Evolutionary conservation across 2,888 invertebrate species (phyloP).

Genomic region (Drosophila formosana): DNA sequence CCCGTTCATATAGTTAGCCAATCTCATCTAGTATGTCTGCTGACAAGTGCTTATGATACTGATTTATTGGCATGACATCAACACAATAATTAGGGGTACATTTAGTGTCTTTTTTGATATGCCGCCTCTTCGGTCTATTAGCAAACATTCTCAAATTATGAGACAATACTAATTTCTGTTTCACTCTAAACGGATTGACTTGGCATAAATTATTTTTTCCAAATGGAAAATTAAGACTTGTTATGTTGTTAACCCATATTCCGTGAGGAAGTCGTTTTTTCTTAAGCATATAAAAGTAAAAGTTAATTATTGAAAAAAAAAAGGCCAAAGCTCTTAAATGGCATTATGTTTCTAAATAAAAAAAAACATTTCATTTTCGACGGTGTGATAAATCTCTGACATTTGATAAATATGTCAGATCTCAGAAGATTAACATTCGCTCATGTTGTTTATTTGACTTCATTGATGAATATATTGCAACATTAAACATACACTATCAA

Average conservation of each 20-base stretch:
- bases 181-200: neutral
- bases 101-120: slow-evolving; percentile 43
- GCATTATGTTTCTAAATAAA: neutral
- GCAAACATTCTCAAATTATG: slow-evolving; percentile 10
- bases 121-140: slow-evolving; percentile 30
- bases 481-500: slow-evolving; percentile 12
- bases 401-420: slow-evolving; percentile 8
- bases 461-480: slow-evolving; percentile 2
- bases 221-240: neutral
- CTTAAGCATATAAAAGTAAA: neutral
- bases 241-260: neutral
- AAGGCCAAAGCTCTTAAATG: neutral
- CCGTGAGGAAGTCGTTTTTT: neutral
- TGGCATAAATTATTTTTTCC: neutral
- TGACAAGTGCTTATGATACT: slow-evolving; percentile 47
- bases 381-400: neutral
- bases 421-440: neutral
- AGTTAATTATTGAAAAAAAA: neutral
- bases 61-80: slow-evolving; percentile 61
- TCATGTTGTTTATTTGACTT: slow-evolving; percentile 10
- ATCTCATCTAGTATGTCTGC: slow-evolving; percentile 25
- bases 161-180: slow-evolving; percentile 1
- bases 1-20: slow-evolving; percentile 25
- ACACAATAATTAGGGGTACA: slow-evolving; percentile 34
- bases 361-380: neutral